Percentiles rank a stretch among this genome's conserved stretches.
phyloP scores from a whole-genome alignment of 2,113 vertebrate species.

The Canis aureus region DNA sequence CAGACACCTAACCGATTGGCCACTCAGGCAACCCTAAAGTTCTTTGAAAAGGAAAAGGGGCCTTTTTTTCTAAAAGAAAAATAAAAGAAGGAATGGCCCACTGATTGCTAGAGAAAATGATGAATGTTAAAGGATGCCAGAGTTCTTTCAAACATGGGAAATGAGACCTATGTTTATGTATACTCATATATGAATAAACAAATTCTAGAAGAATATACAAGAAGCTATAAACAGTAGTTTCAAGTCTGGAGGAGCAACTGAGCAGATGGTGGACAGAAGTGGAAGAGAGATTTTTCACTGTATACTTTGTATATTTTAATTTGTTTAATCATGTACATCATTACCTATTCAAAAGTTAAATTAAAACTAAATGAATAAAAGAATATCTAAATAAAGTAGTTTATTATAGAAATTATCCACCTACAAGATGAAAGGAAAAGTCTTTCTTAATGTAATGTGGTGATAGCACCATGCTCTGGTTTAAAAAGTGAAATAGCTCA shows the following conservation, averaged over 20 bases:
- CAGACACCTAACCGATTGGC: neutral
- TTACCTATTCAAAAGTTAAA: neutral
- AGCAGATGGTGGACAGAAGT: neutral
- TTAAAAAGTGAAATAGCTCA: constrained; percentile 31
- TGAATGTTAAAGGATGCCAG: neutral
- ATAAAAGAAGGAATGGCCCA: constrained; percentile 7
- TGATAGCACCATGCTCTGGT: neutral
- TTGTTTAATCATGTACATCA: neutral
- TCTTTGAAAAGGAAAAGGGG: neutral
- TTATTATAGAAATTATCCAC: neutral
- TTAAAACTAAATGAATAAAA: constrained; percentile 28
- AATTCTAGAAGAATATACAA: neutral
- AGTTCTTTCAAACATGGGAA: constrained; percentile 6
- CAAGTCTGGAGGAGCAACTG: neutral
- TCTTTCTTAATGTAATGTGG: neutral
- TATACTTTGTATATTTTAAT: constrained; percentile 22
- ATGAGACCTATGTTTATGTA: constrained; percentile 20
- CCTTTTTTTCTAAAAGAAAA: neutral
- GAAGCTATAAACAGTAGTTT: constrained; percentile 14
- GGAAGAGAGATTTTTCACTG: neutral
- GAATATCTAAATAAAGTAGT: neutral
- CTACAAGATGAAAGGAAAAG: constrained; percentile 37
- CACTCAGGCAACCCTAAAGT: neutral
- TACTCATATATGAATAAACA: constrained; percentile 24
- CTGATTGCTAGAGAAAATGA: neutral